Percentiles rank a stretch among this genome's conserved stretches.
phyloP scores from a whole-genome alignment of 2,888 invertebrate species.

The Phaedon cochleariae region DNA sequence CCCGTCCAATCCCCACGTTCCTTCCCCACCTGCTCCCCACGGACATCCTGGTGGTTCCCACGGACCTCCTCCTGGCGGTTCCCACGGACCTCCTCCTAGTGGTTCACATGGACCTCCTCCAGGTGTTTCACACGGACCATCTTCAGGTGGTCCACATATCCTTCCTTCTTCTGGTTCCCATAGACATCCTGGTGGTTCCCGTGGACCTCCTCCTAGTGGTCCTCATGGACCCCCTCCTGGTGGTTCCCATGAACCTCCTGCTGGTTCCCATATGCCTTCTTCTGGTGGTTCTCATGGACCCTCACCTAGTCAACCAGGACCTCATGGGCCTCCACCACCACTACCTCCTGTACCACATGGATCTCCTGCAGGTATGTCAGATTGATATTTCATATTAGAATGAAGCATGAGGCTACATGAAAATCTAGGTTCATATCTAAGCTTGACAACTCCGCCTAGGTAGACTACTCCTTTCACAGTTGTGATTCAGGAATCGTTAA shows the following conservation, averaged over 20 bases:
- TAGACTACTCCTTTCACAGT: no score
- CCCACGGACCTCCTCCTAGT: not conserved
- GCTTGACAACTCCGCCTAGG: no score
- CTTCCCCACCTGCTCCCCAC: constrained; percentile 21
- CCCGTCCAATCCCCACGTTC: not conserved
- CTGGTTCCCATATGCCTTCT: not conserved
- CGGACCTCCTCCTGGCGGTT: not conserved
- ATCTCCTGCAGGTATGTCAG: constrained; percentile 25
- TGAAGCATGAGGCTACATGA: no score
- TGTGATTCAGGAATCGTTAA: no score
- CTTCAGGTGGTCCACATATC: no score
- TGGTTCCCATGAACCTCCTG: not conserved
- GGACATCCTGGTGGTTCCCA: not conserved
- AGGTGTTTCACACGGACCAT: not conserved
- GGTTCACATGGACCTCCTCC: not conserved
- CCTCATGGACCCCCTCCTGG: not conserved
- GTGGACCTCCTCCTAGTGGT: not conserved
- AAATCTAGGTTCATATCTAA: no score
- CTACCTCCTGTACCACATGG: not conserved
- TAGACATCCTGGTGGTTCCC: not conserved
- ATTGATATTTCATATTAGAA: constrained; percentile 8
- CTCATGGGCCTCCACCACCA: no score
- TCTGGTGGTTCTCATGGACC: not conserved
- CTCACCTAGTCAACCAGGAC: no score
- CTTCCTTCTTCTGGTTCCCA: not conserved